Evolutionary conservation across 2,888 invertebrate genomes (phyloP), one percentile per base, ranked within the genome.

Genomic region (Oxystoma pomonae): DNA sequence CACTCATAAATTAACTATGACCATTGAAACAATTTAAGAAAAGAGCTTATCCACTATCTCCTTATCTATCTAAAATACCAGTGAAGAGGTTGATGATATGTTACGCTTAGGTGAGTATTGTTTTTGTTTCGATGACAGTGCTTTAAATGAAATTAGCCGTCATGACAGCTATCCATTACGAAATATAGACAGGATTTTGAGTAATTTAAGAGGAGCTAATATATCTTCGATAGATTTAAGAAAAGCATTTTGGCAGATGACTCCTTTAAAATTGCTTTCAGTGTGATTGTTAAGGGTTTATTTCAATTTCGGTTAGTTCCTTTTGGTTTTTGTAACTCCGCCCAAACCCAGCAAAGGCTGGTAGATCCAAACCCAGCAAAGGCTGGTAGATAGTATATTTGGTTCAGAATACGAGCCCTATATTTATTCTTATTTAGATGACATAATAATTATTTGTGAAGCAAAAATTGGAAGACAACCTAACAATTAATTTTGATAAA

Each of bases 401-500:
- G 35, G 35, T 35, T 12, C 35, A 12, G 35, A 35, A 12, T 53
- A 9, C n/a, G 53, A 19, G 19, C 53, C 53, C 5, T 7, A 17
- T n/a, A n/a, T 53, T 9, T 16, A 9, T 53, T 53, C 19, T 9
- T 53, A 53, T 53, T 19, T 53, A n/a, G 53, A 53, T 53, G 53
- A 53, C 3, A n/a, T 53, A 9, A 53, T 53, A 9, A 35, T 35
- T 12, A 7, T 3, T 35, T 35, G 35, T 35, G 12, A 35, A 35
- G 12, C 3, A 68, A 12, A 35, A 35, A 12, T 35, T 35, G 35
- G 5, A 35, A 35, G 35, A 35, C 5, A 35, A 67, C 51, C 55
- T 73, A 2, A 73, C 70, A 1, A 62, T 73, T 3, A 74, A 73
- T 65, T 49, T 67, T 1, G 62, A 72, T 5, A 72, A 73, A 58